Conservation (phyloP, 1,140 invertebrate species). For the Oscheius sp. region DNA sequence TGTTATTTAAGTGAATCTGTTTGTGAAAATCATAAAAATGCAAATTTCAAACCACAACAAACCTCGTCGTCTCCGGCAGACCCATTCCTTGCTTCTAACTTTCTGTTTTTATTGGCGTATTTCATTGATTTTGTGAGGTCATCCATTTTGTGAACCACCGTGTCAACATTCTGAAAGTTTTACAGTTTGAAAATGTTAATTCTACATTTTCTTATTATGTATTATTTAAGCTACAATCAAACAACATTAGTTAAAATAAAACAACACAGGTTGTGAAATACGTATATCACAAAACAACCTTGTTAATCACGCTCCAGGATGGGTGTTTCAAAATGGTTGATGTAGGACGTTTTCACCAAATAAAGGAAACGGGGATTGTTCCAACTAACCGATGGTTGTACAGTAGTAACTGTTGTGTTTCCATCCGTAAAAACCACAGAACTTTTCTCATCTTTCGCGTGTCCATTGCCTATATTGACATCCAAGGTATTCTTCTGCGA, state of each 20-base stretch:
- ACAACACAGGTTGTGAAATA: too few species aligned
- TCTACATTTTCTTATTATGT: too few species aligned
- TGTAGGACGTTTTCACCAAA: too few species aligned
- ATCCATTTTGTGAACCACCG: neutral
- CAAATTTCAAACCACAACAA: too few species aligned
- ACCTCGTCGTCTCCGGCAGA: neutral
- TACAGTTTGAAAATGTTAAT: neutral
- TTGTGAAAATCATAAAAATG: too few species aligned
- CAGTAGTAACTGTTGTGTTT: slow-evolving; percentile 28
- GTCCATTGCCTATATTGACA: neutral
- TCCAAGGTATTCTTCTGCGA: slow-evolving; percentile 8
- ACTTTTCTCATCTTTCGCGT: slow-evolving; percentile 14
- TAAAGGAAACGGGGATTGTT: too few species aligned
- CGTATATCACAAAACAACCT: too few species aligned
- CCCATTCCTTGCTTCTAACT: neutral
- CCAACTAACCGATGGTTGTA: slow-evolving; percentile 1
- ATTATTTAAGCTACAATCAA: too few species aligned
- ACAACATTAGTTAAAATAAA: too few species aligned
- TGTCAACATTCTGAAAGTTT: neutral
- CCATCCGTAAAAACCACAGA: slow-evolving; percentile 24
- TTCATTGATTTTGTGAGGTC: neutral
- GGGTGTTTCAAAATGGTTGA: too few species aligned
- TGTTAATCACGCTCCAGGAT: too few species aligned
- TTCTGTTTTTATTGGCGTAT: neutral
- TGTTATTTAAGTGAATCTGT: too few species aligned